phyloP scores from a whole-genome alignment of 2,797 vertebrate genomes.

The Microtus californicus region DNA sequence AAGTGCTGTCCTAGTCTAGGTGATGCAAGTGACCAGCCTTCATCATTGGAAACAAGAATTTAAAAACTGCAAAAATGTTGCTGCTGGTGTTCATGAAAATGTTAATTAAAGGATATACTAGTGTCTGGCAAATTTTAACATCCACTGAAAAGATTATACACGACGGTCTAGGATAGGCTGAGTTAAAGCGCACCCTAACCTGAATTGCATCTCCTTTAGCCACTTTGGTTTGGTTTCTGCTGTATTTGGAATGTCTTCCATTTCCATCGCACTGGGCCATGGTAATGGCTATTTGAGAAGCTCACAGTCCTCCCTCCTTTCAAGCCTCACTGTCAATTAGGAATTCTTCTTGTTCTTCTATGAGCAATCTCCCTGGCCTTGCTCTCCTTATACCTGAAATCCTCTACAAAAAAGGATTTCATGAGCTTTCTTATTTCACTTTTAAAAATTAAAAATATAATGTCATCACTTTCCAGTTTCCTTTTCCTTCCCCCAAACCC shows the following conservation, averaged over 20 bases:
- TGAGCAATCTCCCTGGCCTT: slow-evolving; percentile 72
- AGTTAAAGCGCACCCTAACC: not conserved
- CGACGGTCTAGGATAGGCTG: not conserved
- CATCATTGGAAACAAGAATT: not conserved
- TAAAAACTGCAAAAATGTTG: not conserved
- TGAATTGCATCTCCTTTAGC: not conserved
- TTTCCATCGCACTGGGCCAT: not conserved
- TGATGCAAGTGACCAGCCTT: not conserved
- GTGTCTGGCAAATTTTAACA: not conserved
- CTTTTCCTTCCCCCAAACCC: not conserved
- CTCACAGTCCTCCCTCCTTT: slow-evolving; percentile 37
- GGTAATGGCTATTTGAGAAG: slow-evolving; percentile 31
- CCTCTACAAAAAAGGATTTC: not conserved
- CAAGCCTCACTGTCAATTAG: slow-evolving; percentile 12
- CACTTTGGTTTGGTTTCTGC: not conserved
- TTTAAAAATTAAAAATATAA: not conserved
- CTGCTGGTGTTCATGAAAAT: not conserved
- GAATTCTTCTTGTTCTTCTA: slow-evolving; percentile 42
- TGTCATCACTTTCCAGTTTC: not conserved
- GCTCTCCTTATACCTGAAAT: slow-evolving; percentile 39
- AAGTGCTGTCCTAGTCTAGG: not conserved
- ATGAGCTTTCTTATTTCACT: not conserved
- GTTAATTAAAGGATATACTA: not conserved
- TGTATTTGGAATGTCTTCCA: not conserved
- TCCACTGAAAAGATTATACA: not conserved